phyloP scores from a whole-genome alignment of 1,140 invertebrate genomes.

The Alviniconcha marisindica region DNA sequence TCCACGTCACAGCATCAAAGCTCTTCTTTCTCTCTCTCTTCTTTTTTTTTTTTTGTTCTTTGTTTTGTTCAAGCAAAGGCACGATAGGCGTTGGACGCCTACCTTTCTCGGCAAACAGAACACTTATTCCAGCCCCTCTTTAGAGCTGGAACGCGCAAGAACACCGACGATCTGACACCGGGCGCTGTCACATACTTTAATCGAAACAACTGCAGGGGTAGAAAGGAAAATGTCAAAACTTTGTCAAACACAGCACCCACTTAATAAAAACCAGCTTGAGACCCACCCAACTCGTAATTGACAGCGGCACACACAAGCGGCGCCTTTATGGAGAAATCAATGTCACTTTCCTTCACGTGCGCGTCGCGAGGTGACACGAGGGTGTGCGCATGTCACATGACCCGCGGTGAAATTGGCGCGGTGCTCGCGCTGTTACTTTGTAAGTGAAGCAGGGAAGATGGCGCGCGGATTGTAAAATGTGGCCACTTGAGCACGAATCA shows the following conservation, averaged over 20 bases:
- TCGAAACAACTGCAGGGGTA: too few relatives aligned
- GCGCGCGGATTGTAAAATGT: neutral
- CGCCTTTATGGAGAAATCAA: neutral
- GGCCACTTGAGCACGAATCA: neutral
- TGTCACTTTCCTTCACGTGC: neutral
- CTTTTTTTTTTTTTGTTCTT: too few relatives aligned
- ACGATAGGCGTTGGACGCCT: too few relatives aligned
- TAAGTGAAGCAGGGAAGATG: too few relatives aligned
- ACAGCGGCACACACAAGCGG: neutral
- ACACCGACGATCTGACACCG: too few relatives aligned
- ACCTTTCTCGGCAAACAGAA: too few relatives aligned
- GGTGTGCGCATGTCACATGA: neutral
- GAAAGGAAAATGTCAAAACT: constrained; percentile 14
- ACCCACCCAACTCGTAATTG: neutral
- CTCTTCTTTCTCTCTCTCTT: too few relatives aligned
- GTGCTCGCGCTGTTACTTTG: neutral
- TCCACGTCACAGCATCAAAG: too few relatives aligned
- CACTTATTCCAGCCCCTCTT: too few relatives aligned
- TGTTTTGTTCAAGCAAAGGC: too few relatives aligned
- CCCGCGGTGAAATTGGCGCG: neutral
- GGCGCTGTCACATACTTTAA: too few relatives aligned
- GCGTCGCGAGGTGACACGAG: constrained; percentile 7
- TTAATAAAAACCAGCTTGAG: neutral
- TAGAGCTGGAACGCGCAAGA: too few relatives aligned
- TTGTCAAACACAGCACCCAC: constrained; percentile 19